Evolutionary conservation across 1,140 invertebrate species (phyloP), one percentile per base, ranked within the genome.

Genomic region (Drosophila malerkotliana): DNA sequence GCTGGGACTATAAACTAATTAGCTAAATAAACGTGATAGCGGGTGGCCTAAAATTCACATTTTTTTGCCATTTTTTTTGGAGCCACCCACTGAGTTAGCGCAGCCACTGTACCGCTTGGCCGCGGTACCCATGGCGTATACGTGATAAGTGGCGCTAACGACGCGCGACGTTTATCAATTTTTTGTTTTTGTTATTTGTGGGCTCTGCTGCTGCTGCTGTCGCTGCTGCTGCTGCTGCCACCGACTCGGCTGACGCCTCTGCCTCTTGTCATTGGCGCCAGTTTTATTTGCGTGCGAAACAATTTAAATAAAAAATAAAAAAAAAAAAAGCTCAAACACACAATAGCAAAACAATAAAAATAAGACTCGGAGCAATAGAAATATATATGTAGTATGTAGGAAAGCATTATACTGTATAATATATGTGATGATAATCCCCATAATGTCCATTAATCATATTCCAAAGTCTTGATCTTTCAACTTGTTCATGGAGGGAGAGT

Each of bases 121-220:
- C 18, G 18, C 78, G 78, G 10, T 37, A 37, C 34, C 85, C 83
- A 78, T 79, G 83, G 78, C 82, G 83, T 87, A 87, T 87, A 87
- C 82, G 82, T 87, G 82, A 87, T 87, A 87, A 87, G 82, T 87
- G 82, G 82, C 82, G 82, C 83, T 87, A 87, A 87, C 78, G 83
- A 87, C 83, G 83, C 78, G 83, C 71, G 64, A 68, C 82, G 78
- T 87, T 87, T 87, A 87, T 87, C 82, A 87, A 87, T 72, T 82
- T 82, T 72, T 71, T 47, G 41, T 45, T 47, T 8, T 47, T 47
- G 44, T 24, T 47, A 6, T 44, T 44, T 15, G 14, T 44, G 14
- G 9, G 6, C 14, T 41, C 5, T 41, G n/a, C 4, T 21, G 21
- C 0, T 21, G 21, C 0, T 1, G 7, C 15, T 44, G 30, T 21